Evolutionary conservation across 1,140 invertebrate genomes (phyloP).

Genomic region (Palaemon carinicauda): DNA sequence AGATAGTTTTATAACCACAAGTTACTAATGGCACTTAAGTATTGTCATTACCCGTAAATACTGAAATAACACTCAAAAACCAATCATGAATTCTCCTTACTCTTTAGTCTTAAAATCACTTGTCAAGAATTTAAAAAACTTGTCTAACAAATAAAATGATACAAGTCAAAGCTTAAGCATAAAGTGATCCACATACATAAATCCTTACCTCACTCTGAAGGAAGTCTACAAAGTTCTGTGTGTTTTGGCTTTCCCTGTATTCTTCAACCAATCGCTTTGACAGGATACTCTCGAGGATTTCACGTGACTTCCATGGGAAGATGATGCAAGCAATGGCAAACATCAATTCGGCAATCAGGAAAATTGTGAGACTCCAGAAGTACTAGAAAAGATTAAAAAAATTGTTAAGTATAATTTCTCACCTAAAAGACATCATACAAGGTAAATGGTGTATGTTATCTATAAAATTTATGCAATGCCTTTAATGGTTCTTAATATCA

Average conservation of each 20-base stretch:
- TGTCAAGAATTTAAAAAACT: no score
- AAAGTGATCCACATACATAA: background rate
- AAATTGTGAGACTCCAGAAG: conserved; percentile 47
- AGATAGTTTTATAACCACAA: no score
- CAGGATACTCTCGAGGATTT: conserved; percentile 31
- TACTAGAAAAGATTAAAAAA: conserved; percentile 5
- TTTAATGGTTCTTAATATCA: no score
- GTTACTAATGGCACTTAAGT: no score
- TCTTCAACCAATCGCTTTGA: conserved; percentile 34
- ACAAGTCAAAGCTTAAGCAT: no score
- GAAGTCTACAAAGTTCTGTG: conserved; percentile 46
- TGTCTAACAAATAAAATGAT: background rate
- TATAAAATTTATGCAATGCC: no score
- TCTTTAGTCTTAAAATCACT: no score
- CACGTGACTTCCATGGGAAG: conserved; percentile 44
- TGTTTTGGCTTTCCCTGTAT: conserved; percentile 35
- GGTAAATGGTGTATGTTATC: no score
- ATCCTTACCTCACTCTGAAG: conserved; percentile 22
- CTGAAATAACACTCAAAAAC: no score
- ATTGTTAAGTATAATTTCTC: background rate
- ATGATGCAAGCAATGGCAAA: conserved; percentile 47
- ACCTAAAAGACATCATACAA: no score
- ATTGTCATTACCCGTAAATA: no score
- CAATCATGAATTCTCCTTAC: no score
- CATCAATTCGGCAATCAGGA: conserved; percentile 37